A percentile compares a stretch with the other conserved stretches of the same genome.
These are phyloP conservation scores for Cirrhinus mrigala DNA, from an alignment of 2,797 vertebrate genomes.

Conservation along the genomic window DNA sequence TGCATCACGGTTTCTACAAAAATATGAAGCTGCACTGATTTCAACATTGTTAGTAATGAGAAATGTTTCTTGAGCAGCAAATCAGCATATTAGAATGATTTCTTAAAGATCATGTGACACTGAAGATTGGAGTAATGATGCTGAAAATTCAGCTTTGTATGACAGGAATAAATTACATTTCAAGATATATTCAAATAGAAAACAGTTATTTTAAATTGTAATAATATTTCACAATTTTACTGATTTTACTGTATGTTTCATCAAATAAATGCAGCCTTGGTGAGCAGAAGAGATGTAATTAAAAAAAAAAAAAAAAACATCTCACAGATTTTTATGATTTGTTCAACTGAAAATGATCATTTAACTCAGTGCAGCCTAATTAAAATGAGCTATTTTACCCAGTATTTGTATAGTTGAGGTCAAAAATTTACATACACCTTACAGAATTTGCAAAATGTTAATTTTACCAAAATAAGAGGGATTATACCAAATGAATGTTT, in stretches of 20 bases:
- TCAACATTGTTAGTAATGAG: too few species aligned
- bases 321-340: too few species aligned
- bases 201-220: background rate
- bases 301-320: background rate
- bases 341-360: too few species aligned
- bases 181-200: background rate
- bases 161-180: background rate
- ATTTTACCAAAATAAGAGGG: too few species aligned
- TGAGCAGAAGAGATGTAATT: background rate
- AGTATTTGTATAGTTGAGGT: background rate
- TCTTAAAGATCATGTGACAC: background rate
- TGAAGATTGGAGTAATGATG: background rate
- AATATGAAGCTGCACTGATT: too few species aligned
- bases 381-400: too few species aligned
- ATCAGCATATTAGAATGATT: background rate
- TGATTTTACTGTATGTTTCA: background rate
- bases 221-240: background rate
- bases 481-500: too few species aligned
- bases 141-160: background rate
- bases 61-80: background rate
- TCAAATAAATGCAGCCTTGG: background rate
- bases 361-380: too few species aligned
- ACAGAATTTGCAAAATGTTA: too few species aligned
- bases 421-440: too few species aligned
- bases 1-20: too few species aligned